These are phyloP conservation scores for Gambelia wislizenii DNA, from an alignment of 2,797 vertebrate genomes.

Conservation along the genomic window DNA sequence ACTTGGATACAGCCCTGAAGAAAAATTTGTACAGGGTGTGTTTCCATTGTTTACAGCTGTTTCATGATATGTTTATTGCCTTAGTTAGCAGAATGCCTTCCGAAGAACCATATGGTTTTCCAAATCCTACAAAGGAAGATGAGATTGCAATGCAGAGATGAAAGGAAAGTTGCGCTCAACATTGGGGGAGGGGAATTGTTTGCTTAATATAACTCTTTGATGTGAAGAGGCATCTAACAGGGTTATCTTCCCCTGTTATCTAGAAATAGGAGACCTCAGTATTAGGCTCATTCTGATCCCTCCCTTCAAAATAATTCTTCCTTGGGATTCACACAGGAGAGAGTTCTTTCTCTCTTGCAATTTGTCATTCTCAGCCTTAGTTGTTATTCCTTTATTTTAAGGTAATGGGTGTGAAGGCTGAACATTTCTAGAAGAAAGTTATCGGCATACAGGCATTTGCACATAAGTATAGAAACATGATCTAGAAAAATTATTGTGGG, in stretches of 20 bases:
- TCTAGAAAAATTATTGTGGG: neutral
- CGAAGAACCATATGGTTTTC: neutral
- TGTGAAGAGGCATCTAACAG: neutral
- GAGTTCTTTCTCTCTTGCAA: neutral
- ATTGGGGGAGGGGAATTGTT: neutral
- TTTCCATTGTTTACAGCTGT: neutral
- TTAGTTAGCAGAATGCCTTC: neutral
- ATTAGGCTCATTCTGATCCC: neutral
- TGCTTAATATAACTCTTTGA: neutral
- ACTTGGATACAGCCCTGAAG: neutral
- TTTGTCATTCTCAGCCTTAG: neutral
- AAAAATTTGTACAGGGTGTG: neutral
- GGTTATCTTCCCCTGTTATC: neutral
- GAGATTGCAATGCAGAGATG: neutral
- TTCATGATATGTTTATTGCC: neutral
- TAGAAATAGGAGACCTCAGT: neutral
- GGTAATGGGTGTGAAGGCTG: neutral
- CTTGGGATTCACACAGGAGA: neutral
- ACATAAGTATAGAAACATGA: neutral
- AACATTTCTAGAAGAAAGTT: neutral
- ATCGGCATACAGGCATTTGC: neutral
- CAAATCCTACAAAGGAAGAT: neutral
- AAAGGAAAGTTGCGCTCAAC: neutral
- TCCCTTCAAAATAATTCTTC: neutral
- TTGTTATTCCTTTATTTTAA: neutral